Base-by-base conservation (phyloP, 2,113 vertebrate genomes). In the Microtus richardsoni region DNA sequence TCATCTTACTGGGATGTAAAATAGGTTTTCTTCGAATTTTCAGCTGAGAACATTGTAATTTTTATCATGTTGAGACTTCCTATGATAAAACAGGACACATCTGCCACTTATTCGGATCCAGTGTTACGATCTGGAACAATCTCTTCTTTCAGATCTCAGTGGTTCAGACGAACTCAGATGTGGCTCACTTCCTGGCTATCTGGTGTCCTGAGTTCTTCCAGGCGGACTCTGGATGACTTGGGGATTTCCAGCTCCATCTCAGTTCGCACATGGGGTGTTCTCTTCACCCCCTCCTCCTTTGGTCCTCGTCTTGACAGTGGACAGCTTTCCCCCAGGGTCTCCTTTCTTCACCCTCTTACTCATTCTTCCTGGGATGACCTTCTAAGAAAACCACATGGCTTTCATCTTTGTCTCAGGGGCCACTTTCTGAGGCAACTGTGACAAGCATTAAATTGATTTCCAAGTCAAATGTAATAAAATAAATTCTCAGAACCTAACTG, bases 341-440 rank as follows among this genome's bases (percentile, higher is more conserved):
- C 10, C 12, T 47, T 73, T 71, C 30, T 33, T 33, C 12, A 47
- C 64, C 82, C 41, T 85, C 33, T 89, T 68, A 36, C 73, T 91
- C 41, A 21, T 83, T 19, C 75, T 94, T 92, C 82, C 93, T 84
- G 88, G 26, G 60, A 39, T 66, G 7, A 4, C 30, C 66, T 88
- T 89, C 71, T 91, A 86, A 79, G 66, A 78, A 88, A 91, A 79
- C 52, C 71, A 80, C 49, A n/a, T 24, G 78, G 28, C 73, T n/a
- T 91, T 80, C 91, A 96, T 87, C 44, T 74, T 88, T 83, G 68
- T 79, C 78, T 85, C 47, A 5, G 73, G 73, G 77, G 52, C 82
- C 89, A 70, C 79, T 96, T 96, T 96, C 95, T 28, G 49, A 86
- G 74, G 90, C 89, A 92, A 86, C 58, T 7, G 8, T 84, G 71